A percentile compares a stretch with the other conserved stretches of the same genome.
Evolutionary conservation across 1,140 invertebrate species (phyloP).

Genomic region (Drosophila sp.): DNA sequence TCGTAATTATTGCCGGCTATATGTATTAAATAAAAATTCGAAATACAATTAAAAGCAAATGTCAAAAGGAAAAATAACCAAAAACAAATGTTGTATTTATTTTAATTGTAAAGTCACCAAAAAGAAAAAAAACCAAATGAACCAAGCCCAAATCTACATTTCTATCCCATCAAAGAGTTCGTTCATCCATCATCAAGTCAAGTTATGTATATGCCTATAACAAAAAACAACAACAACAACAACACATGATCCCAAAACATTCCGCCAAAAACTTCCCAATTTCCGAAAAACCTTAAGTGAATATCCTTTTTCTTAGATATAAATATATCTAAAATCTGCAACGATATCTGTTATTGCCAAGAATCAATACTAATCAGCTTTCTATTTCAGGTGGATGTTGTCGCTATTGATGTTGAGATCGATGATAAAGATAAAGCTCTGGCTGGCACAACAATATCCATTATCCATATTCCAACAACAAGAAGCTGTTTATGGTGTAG

Average conservation of each 20-base stretch:
- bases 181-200: constrained; percentile 19
- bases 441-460: constrained; percentile 54
- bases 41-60: constrained; percentile 83
- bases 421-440: constrained; percentile 55
- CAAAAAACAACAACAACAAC: not conserved
- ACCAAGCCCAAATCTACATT: constrained; percentile 11
- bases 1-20: constrained; percentile 78
- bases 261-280: constrained; percentile 3
- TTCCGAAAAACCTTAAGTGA: not conserved
- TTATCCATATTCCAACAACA: constrained; percentile 23
- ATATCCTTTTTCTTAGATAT: not conserved
- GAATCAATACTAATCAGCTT: constrained; percentile 81
- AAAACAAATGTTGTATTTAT: constrained; percentile 75
- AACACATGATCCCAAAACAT: constrained; percentile 10
- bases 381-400: constrained; percentile 81
- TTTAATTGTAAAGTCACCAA: constrained; percentile 41
- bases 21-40: constrained; percentile 73
- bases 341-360: constrained; percentile 29
- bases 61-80: constrained; percentile 75
- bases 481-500: constrained; percentile 65
- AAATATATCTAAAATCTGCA: not conserved
- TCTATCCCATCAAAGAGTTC: constrained; percentile 20
- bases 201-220: constrained; percentile 4
- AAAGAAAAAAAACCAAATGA: not conserved
- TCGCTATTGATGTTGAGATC: constrained; percentile 58